Conservation (phyloP, 1,140 invertebrate species). For the Camponotus vicinus region DNA sequence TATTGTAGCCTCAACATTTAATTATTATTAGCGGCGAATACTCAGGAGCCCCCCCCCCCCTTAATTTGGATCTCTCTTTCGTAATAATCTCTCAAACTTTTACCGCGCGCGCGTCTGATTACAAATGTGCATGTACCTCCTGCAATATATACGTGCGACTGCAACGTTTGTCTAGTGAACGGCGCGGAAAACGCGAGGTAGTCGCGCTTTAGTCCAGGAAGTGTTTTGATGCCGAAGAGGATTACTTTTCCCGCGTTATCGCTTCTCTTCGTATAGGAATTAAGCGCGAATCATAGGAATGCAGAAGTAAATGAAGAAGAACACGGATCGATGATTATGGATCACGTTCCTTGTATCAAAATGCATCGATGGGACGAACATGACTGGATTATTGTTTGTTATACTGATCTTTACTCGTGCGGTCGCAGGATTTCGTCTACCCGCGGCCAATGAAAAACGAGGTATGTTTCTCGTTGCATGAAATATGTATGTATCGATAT, state of each 20-base stretch:
- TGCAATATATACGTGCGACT: constrained; percentile 31
- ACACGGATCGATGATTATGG: constrained; percentile 38
- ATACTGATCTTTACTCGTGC: constrained; percentile 63
- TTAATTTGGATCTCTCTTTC: neutral
- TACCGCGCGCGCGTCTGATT: neutral
- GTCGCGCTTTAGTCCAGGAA: constrained; percentile 66
- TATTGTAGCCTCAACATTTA: too few relatives aligned
- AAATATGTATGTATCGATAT: constrained; percentile 7
- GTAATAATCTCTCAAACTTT: neutral
- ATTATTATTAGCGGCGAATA: too few relatives aligned
- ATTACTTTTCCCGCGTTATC: neutral
- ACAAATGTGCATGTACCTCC: neutral
- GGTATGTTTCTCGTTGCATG: constrained; percentile 62
- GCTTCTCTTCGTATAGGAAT: neutral
- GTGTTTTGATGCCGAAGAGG: constrained; percentile 56
- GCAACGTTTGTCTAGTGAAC: constrained; percentile 72
- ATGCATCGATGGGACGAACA: constrained; percentile 68
- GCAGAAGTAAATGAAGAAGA: neutral
- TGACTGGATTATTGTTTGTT: constrained; percentile 70
- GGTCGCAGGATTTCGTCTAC: constrained; percentile 36
- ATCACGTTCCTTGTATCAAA: constrained; percentile 66
- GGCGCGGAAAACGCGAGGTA: constrained; percentile 66
- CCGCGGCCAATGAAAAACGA: constrained; percentile 61
- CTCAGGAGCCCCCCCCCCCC: too few relatives aligned
- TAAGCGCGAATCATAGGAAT: constrained; percentile 9